These are phyloP conservation scores for Rhopalosiphum maidis DNA, from an alignment of 1,140 invertebrate species.

Conservation along the genomic window DNA sequence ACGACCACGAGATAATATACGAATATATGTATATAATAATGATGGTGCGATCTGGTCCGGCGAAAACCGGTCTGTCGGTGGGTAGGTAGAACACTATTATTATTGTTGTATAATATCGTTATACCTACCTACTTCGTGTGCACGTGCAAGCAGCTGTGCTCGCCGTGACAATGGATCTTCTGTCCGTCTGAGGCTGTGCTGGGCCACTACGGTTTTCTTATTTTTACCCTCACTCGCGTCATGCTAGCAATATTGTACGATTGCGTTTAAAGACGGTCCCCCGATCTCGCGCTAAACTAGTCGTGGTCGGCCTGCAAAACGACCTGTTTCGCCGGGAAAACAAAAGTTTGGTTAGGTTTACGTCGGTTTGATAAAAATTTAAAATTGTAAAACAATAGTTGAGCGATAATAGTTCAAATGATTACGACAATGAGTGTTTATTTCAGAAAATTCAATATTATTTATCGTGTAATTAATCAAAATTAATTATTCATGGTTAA, in stretches of 20 bases:
- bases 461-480: neutral
- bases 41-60: neutral
- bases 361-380: neutral
- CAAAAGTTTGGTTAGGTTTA: neutral
- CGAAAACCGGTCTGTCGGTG: conserved; percentile 29
- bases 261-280: neutral
- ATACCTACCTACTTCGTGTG: neutral
- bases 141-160: neutral
- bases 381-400: neutral
- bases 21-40: neutral
- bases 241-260: neutral
- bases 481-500: neutral
- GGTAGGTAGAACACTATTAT: neutral
- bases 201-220: neutral
- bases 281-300: neutral
- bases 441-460: neutral
- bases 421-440: neutral
- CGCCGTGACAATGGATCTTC: neutral
- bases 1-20: neutral
- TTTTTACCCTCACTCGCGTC: neutral
- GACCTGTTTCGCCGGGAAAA: neutral
- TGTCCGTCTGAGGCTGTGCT: neutral
- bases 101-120: conserved; percentile 2
- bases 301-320: neutral
- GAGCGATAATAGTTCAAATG: neutral